These are phyloP conservation scores for Chymomyza caudatula DNA, from an alignment of 2,888 invertebrate genomes.

Conservation along the genomic window DNA sequence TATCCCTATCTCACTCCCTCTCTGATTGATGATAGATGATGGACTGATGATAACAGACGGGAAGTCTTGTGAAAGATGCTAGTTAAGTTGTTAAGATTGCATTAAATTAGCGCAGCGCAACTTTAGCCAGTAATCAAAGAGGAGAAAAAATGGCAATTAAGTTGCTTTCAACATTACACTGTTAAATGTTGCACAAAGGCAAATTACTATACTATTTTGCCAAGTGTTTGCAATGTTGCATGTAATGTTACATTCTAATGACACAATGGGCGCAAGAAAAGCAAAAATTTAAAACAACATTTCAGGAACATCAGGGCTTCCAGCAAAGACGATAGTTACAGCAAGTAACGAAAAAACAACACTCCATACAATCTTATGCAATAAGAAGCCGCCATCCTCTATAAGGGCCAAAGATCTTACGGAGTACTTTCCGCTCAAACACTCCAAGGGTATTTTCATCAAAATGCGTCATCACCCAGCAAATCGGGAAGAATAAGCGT, in stretches of 20 bases:
- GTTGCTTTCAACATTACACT: background rate
- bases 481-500: too few species aligned
- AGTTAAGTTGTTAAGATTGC: conserved; percentile 10
- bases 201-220: background rate
- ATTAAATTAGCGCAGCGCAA: background rate
- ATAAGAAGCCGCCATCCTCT: too few species aligned
- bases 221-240: background rate
- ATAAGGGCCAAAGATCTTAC: too few species aligned
- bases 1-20: conserved; percentile 22
- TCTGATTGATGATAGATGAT: conserved; percentile 22
- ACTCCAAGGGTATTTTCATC: too few species aligned
- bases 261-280: background rate
- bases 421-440: too few species aligned
- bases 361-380: too few species aligned
- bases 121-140: background rate
- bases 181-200: background rate
- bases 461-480: too few species aligned
- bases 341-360: too few species aligned
- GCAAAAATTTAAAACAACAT: too few species aligned
- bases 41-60: conserved; percentile 1
- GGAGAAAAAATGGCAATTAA: background rate
- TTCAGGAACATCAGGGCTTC: too few species aligned
- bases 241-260: background rate
- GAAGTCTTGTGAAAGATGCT: conserved; percentile 42
- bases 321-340: too few species aligned